These are phyloP conservation scores for Euwallacea similis DNA, from an alignment of 1,140 invertebrate species.

Conservation along the genomic window DNA sequence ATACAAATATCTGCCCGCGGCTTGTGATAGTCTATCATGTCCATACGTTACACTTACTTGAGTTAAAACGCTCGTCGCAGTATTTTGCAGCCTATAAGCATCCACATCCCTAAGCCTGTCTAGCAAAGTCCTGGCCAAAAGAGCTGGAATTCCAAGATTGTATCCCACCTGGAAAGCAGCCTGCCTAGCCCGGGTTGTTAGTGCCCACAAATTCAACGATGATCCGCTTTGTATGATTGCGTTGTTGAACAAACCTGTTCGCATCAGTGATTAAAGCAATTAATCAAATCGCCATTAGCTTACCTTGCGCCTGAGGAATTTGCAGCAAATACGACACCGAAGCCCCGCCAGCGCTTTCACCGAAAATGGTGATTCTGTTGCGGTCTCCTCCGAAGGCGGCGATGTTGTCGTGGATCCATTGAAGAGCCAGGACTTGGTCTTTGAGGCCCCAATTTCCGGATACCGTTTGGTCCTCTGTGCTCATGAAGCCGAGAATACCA, in stretches of 20 bases:
- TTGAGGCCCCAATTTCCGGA: constrained; percentile 58
- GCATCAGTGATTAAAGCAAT: neutral
- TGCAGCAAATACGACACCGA: constrained; percentile 37
- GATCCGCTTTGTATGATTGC: constrained; percentile 35
- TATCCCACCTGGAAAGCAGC: constrained; percentile 23
- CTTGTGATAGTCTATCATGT: no score
- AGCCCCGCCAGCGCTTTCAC: constrained; percentile 39
- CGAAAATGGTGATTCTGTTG: constrained; percentile 40
- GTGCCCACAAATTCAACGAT: constrained; percentile 30
- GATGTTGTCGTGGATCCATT: constrained; percentile 55
- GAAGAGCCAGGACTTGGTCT: constrained; percentile 54
- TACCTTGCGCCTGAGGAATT: constrained; percentile 34
- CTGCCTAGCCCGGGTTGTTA: constrained; percentile 20
- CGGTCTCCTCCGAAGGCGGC: constrained; percentile 43
- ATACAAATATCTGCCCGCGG: no score
- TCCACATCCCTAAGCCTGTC: constrained; percentile 17
- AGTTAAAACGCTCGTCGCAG: neutral
- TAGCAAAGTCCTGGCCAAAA: constrained; percentile 18
- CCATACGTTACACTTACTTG: neutral
- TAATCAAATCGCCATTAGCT: neutral
- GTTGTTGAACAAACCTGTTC: constrained; percentile 25
- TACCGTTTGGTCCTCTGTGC: constrained; percentile 36
- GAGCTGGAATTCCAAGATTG: constrained; percentile 11
- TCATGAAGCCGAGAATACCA: constrained; percentile 46
- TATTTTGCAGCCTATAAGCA: constrained; percentile 8